Evolutionary conservation across 2,888 invertebrate species (phyloP).

Genomic region (Lasioglossum lativentre): DNA sequence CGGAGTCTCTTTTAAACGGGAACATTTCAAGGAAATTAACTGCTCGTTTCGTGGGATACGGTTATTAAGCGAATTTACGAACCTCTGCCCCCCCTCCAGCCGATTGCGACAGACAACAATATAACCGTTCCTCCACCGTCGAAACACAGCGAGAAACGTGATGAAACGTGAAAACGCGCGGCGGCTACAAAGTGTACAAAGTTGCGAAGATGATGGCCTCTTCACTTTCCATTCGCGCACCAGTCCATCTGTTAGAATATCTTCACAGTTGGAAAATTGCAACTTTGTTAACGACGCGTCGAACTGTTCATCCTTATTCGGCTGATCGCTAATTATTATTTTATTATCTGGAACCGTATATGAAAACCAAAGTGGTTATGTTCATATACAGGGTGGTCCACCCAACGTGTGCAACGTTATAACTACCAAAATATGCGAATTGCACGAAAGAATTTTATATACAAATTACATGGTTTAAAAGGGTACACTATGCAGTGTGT

Average conservation of each 20-base stretch:
- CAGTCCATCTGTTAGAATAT: neutral
- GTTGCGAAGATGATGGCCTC: constrained; percentile 29
- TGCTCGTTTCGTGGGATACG: neutral
- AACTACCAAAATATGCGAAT: no score
- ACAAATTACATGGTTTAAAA: no score
- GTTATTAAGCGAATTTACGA: constrained; percentile 44
- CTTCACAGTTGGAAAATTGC: neutral
- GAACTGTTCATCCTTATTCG: neutral
- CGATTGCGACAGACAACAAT: constrained; percentile 51
- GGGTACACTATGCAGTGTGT: no score
- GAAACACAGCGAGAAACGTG: constrained; percentile 16
- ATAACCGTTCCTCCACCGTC: constrained; percentile 51
- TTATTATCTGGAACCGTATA: no score
- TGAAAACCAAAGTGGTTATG: no score
- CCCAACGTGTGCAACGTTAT: no score
- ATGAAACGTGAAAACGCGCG: constrained; percentile 41
- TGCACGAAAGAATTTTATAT: no score
- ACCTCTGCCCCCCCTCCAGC: neutral
- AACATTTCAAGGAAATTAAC: constrained; percentile 28
- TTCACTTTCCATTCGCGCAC: neutral
- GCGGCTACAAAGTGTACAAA: constrained; percentile 20
- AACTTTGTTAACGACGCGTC: neutral
- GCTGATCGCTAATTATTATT: neutral
- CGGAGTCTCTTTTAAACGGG: constrained; percentile 4
- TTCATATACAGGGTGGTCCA: no score